Base-by-base conservation (phyloP, 2,888 invertebrate genomes). In the Orchestes rusci region DNA sequence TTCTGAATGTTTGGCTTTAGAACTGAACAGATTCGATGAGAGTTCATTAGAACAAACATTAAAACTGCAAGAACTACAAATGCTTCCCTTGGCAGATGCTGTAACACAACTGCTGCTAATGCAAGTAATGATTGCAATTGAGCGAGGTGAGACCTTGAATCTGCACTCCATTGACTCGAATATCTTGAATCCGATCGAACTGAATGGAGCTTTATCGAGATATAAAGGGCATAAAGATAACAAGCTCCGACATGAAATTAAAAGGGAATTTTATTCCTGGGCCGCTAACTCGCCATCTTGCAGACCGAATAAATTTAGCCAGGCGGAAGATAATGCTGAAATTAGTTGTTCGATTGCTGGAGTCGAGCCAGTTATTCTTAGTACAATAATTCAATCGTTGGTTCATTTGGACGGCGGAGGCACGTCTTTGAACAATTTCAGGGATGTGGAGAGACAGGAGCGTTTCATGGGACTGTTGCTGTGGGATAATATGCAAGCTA, bases 401-500 rank as follows among this genome's bases (percentile, higher is more conserved):
- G 50, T 62, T 8, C 19, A 27, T 45, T 39, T 40, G 36, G 55
- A 32, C 18, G 32, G 19, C 16, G 31, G 35, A 41, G 29, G n/a
- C 1, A 69, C 73, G 2, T 69, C 75, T 2, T 65, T 81, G 34
- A 73, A 73, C 28, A 70, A 73, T 33, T 73, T 74, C 48, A 63
- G 63, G 10, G 65, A 71, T 16, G 70, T 74, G 52, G 70, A 72
- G 1, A 56, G 63, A 13, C 75, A 77, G 49, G 61, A 80, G 27
- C 65, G 62, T 23, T 64, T 63, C 3, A 55, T 82, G 12, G 71
- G 73, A 50, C 70, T 73, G 48, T 64, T 74, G 8, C 53, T 82
- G 4, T 82, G 82, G 82, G 74, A 72, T 43, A 81, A 82, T 59
- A 70, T 75, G 35, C 70, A 70, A 1, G 69, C 73, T 1, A 55